Evolutionary conservation across 1,140 invertebrate species (phyloP), one percentile per base, ranked within the genome.

Genomic region (Geopemphigus sp.): DNA sequence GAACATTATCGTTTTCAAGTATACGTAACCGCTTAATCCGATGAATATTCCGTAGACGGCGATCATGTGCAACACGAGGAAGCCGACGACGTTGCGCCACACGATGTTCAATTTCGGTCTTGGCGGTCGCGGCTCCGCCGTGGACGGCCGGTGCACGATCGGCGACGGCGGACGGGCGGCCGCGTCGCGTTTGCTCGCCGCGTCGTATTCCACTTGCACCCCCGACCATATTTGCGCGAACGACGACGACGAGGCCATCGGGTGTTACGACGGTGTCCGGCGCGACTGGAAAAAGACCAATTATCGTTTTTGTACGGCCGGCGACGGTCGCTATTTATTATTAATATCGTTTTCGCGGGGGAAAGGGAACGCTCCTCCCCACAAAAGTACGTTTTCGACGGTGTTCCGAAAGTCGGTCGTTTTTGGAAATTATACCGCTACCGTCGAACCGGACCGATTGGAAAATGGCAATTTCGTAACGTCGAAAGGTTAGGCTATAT

Each of bases 41-140:
- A 92, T 84, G 82, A 91, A 92, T 0, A 90, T 72, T 17, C 88
- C 90, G 82, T 92, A 92, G 4, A 90, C 5, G 22, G 88, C 85
- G 6, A 87, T 88, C 5, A 86, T 80, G 84, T 92, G 91, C 50
- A 92, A 84, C 81, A 91, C 91, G 0, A 89, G 50, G 76, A 92
- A 92, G 8, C 89, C 90, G n/a, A 91, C 85, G 1, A 92, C 90
- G 83, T 92, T 92, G 84, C 90, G 88, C 90, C 91, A 92, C 2
- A 91, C 90, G 82, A 94, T 90, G 73, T 88, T 85, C 90, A 89
- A 90, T 84, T 84, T 81, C 76, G 88, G 88, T 22, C 84, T 22
- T 14, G 70, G 47, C 17, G 68, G 2, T 0, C 22, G 1, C 22
- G 1, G 29, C 22, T 72, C 54, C 17, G 47, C 1, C 24, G 29